Conservation (phyloP, 2,888 invertebrate genomes). For the Ornithoptera alexandrae region DNA sequence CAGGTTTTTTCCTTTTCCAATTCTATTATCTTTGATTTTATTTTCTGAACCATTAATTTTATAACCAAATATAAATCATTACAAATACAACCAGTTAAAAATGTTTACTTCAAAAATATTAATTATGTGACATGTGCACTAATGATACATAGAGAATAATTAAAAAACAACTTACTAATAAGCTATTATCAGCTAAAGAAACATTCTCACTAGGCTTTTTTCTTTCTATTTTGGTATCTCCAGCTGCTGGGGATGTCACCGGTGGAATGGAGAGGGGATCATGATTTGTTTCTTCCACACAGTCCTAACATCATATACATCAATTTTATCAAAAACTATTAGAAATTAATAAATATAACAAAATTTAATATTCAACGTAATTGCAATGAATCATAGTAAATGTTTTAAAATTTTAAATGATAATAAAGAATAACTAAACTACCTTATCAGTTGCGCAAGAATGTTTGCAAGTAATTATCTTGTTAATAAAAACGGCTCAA, state of each 20-base stretch:
- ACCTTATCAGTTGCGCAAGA: not conserved
- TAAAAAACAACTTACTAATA: constrained; percentile 69
- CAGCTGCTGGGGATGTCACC: constrained; percentile 44
- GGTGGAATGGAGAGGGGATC: constrained; percentile 63
- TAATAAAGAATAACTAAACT: not conserved
- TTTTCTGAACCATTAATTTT: too few relatives aligned
- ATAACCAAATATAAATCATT: too few relatives aligned
- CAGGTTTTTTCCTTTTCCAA: too few relatives aligned
- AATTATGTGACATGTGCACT: too few relatives aligned
- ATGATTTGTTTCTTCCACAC: constrained; percentile 66
- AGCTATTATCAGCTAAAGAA: constrained; percentile 82
- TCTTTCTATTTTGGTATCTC: constrained; percentile 59
- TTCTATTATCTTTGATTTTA: too few relatives aligned
- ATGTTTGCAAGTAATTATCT: constrained; percentile 13
- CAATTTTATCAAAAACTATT: not conserved
- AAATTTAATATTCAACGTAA: too few relatives aligned
- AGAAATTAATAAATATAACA: not conserved
- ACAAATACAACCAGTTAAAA: too few relatives aligned
- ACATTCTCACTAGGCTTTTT: constrained; percentile 75
- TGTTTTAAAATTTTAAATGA: not conserved
- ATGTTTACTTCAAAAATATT: too few relatives aligned
- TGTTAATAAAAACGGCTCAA: constrained; percentile 1
- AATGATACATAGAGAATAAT: not conserved
- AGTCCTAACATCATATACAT: constrained; percentile 52
- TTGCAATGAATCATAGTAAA: not conserved